Percentiles rank a stretch among this genome's conserved stretches.
phyloP scores from a whole-genome alignment of 2,888 invertebrate genomes.

The Sinhomidia bicolor region DNA sequence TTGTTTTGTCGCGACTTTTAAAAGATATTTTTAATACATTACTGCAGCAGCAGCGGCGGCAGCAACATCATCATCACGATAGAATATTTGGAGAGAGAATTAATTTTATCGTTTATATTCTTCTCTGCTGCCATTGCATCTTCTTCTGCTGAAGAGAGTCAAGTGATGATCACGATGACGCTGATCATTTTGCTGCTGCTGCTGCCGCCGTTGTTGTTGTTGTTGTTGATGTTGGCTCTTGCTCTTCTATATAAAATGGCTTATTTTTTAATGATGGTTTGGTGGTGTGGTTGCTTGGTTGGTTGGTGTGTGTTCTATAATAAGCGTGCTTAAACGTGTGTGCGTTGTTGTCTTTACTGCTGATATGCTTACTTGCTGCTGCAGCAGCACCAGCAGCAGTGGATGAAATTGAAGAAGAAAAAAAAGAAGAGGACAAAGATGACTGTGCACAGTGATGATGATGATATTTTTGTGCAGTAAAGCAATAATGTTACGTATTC shows the following conservation, averaged over 20 bases:
- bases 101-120: conserved; percentile 52
- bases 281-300: conserved; percentile 34
- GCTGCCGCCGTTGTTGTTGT: conserved; percentile 8
- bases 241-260: conserved; percentile 8
- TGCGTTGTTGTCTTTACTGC: conserved; percentile 29
- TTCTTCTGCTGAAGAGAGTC: neutral
- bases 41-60: neutral
- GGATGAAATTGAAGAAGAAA: neutral
- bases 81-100: neutral
- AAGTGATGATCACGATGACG: neutral
- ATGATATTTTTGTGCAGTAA: conserved; percentile 58
- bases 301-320: neutral
- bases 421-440: conserved; percentile 62
- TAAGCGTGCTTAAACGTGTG: neutral
- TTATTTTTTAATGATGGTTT: conserved; percentile 7
- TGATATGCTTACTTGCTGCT: neutral
- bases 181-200: conserved; percentile 16
- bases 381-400: neutral
- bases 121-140: neutral
- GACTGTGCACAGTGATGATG: conserved; percentile 39
- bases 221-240: conserved; percentile 7
- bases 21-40: conserved; percentile 8
- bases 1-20: conserved; percentile 8
- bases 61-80: neutral
- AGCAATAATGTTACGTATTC: conserved; percentile 8